A percentile compares a stretch with the other conserved stretches of the same genome.
Conservation (phyloP, 2,113 vertebrate genomes). For the Monopterus albus region DNA sequence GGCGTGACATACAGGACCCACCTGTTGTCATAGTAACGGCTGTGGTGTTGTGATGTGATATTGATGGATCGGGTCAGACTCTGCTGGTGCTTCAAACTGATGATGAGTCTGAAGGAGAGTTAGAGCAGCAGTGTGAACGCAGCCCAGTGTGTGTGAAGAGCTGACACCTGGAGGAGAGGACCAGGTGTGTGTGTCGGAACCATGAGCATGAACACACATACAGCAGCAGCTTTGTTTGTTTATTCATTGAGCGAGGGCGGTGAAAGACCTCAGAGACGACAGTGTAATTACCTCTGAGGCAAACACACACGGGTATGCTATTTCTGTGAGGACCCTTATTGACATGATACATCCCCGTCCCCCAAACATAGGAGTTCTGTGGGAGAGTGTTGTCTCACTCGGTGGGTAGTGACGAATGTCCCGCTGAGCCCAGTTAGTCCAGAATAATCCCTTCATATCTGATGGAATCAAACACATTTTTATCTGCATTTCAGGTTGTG, state of each 20-base stretch:
- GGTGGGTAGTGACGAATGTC: no score
- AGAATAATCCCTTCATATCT: no score
- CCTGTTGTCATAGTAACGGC: constrained; percentile 5
- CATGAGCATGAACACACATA: not conserved
- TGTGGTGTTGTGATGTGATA: not conserved
- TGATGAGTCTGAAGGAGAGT: constrained; percentile 20
- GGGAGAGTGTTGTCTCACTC: no score
- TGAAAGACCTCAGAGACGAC: not conserved
- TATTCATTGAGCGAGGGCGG: constrained; percentile 7
- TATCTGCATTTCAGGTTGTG: no score
- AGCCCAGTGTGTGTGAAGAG: constrained; percentile 29
- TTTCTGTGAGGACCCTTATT: not conserved
- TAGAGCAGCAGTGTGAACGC: constrained; percentile 9
- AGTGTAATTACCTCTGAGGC: no score
- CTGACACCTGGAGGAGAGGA: constrained; percentile 19
- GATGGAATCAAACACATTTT: no score
- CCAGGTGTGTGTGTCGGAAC: constrained; percentile 2
- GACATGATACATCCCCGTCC: not conserved
- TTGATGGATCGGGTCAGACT: not conserved
- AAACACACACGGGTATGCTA: not conserved
- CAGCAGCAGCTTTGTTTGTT: not conserved
- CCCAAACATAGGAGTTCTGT: no score
- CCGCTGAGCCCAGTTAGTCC: no score
- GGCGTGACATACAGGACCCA: not conserved
- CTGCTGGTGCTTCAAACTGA: not conserved